Conservation (phyloP, 2,797 vertebrate genomes). For the Scolopax bukidnonensis region DNA sequence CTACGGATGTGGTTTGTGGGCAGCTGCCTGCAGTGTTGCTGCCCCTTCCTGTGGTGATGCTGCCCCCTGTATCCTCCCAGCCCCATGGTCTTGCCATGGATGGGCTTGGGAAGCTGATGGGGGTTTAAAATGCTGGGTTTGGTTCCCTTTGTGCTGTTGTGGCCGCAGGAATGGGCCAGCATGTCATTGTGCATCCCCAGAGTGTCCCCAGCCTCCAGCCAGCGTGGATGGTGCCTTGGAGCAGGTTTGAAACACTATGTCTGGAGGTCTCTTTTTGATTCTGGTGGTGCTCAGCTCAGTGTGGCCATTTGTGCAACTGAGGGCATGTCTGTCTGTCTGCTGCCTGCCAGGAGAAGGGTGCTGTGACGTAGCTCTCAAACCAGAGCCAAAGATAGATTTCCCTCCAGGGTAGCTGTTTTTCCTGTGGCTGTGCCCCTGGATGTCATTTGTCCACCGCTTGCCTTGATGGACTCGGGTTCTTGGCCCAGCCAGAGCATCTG, state of each 20-base stretch:
- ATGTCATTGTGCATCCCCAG: fast-evolving
- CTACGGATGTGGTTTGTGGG: not conserved
- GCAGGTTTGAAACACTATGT: fast-evolving
- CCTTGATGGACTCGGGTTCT: not conserved
- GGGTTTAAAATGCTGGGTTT: not conserved
- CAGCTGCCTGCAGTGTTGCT: not conserved
- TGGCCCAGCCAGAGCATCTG: not conserved
- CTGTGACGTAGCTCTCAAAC: not conserved
- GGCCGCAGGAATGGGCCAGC: not conserved
- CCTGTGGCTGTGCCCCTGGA: not conserved
- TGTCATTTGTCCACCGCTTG: not conserved
- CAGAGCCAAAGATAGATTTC: not conserved
- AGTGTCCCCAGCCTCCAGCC: not conserved
- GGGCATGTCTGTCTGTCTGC: not conserved
- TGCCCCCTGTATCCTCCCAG: not conserved
- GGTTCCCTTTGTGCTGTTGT: not conserved
- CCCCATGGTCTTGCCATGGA: not conserved
- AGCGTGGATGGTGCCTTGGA: not conserved
- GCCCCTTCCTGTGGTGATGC: not conserved
- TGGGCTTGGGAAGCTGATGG: fast-evolving
- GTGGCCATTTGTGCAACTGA: not conserved
- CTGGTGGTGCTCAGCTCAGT: not conserved
- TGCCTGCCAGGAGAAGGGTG: not conserved
- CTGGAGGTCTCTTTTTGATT: not conserved
- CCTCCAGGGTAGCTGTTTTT: not conserved